Conservation (phyloP, 2,113 vertebrate species). For the Siphamia tubifer region DNA sequence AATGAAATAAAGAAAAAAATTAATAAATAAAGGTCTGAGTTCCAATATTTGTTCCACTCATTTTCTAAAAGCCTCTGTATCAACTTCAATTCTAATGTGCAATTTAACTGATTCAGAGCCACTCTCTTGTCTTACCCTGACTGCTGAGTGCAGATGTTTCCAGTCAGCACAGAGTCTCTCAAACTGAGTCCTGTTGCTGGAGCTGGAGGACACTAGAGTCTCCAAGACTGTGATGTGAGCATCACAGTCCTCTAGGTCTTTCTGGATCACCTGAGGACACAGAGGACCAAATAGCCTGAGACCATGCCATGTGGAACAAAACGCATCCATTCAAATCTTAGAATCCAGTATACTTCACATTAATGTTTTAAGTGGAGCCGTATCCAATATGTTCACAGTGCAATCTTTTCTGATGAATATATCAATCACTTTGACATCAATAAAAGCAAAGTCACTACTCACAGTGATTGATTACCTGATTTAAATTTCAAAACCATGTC, state of each 20-base stretch:
- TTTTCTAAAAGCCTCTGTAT: too few species aligned
- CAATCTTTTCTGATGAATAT: not conserved
- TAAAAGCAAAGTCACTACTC: not conserved
- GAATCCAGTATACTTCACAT: too few species aligned
- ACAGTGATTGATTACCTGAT: too few species aligned
- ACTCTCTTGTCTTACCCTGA: slow-evolving; percentile 76
- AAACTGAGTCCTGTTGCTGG: slow-evolving; percentile 78
- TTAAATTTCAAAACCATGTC: not conserved
- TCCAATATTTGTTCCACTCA: too few species aligned
- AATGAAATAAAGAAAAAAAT: too few species aligned
- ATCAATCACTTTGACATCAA: not conserved
- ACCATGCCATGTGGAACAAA: not conserved
- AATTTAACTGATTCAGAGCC: too few species aligned
- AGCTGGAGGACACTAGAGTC: slow-evolving; percentile 80
- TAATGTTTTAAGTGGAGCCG: too few species aligned
- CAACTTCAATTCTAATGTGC: too few species aligned
- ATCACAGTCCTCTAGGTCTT: slow-evolving; percentile 83
- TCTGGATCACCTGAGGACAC: slow-evolving; percentile 83
- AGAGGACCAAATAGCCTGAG: not conserved
- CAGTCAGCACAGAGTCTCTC: slow-evolving; percentile 79
- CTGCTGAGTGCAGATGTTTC: slow-evolving; percentile 76
- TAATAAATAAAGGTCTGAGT: too few species aligned
- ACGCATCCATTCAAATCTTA: not conserved
- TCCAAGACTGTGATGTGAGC: slow-evolving; percentile 79
- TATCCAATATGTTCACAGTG: too few species aligned